These are phyloP conservation scores for Pectinophora gossypiella DNA, from an alignment of 1,140 invertebrate genomes.

Conservation along the genomic window DNA sequence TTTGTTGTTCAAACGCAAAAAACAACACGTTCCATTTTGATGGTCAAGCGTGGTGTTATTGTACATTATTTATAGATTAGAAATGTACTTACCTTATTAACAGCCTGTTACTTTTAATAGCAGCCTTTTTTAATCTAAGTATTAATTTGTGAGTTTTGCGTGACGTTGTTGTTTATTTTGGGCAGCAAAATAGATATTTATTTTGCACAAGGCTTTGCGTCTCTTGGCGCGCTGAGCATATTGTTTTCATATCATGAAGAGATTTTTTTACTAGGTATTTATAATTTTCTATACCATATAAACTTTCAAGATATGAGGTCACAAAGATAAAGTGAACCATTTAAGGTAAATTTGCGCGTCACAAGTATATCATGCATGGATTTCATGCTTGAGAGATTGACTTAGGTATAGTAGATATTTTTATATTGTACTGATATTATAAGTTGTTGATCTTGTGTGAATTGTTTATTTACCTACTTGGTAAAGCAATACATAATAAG, in stretches of 20 bases:
- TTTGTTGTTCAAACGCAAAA: conserved; percentile 56
- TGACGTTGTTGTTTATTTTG: conserved; percentile 4
- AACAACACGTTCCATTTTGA: conserved; percentile 38
- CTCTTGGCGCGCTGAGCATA: not conserved
- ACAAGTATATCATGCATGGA: not conserved
- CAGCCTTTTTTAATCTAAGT: not conserved
- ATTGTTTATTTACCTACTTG: too few species aligned
- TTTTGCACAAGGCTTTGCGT: not conserved
- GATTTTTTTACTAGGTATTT: not conserved
- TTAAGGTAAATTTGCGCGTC: not conserved
- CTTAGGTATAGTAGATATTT: not conserved
- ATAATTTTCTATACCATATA: too few species aligned
- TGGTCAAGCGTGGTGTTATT: conserved; percentile 13
- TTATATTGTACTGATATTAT: too few species aligned
- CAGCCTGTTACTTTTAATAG: not conserved
- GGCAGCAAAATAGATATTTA: conserved; percentile 1
- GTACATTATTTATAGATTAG: not conserved
- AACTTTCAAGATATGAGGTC: not conserved
- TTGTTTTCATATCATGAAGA: not conserved
- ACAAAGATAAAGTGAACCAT: not conserved
- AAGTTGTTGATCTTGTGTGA: too few species aligned
- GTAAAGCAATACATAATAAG: too few species aligned
- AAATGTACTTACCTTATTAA: not conserved
- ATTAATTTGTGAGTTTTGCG: not conserved
- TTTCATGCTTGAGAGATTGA: conserved; percentile 1